A percentile compares a stretch with the other conserved stretches of the same genome.
Evolutionary conservation across 1,140 invertebrate species (phyloP).

Genomic region (Ditylenchus dipsaci): DNA sequence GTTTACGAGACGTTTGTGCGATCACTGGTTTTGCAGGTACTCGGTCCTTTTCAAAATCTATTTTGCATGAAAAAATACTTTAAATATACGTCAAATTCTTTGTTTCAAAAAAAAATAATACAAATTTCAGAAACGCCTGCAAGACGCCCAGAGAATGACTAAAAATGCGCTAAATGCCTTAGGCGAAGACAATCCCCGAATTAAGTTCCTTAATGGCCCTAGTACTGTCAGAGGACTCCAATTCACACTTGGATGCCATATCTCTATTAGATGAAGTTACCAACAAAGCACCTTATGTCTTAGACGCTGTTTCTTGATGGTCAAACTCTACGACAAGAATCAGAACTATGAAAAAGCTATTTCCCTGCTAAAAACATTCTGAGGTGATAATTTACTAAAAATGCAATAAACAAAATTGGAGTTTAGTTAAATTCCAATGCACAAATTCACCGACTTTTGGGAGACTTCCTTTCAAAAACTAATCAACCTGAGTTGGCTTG

Average conservation of each 20-base stretch:
- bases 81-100: too few relatives aligned
- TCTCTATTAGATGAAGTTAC: constrained; percentile 5
- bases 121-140: not conserved
- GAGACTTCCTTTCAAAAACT: constrained; percentile 7
- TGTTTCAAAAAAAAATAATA: too few relatives aligned
- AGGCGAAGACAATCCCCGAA: constrained; percentile 9
- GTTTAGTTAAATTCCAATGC: not conserved
- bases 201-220: constrained; percentile 19
- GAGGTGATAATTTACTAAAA: not conserved
- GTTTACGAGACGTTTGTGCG: constrained; percentile 6
- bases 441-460: constrained; percentile 10
- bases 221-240: constrained; percentile 3
- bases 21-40: constrained; percentile 12
- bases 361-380: not conserved
- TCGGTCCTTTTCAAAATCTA: not conserved
- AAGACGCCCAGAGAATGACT: constrained; percentile 5
- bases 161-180: constrained; percentile 3
- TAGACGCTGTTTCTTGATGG: constrained; percentile 10
- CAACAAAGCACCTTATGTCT: not conserved
- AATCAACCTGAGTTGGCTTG: constrained; percentile 4
- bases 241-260: not conserved
- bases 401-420: not conserved
- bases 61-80: not conserved
- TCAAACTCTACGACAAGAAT: constrained; percentile 15
- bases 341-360: constrained; percentile 15